Base-by-base conservation (phyloP, 1,140 invertebrate species). In the Heterodera schachtii region DNA sequence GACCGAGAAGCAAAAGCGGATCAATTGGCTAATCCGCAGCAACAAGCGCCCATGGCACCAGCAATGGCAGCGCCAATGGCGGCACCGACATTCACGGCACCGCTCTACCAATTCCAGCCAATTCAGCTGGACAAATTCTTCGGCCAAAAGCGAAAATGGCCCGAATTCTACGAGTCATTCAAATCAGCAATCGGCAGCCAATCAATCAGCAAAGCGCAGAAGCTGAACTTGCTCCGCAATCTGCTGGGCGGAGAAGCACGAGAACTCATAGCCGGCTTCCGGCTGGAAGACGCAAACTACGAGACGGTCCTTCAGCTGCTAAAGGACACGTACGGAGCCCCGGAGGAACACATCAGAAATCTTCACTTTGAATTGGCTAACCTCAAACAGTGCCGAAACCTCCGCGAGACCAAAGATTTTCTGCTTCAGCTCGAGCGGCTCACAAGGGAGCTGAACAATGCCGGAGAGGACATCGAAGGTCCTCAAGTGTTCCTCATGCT, bases 121-220 rank as follows among this genome's bases (percentile, higher is more conserved):
- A 52, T 52, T 2, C 49, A 52, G 11, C 49, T 52, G 49, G 49
- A 52, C 6, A 52, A 52, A 52, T 52, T 52, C 49, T 6, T 52
- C 49, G 49, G 49, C 49, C 6, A 52, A 0, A 46, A 73, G 31
- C 44, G 71, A 44, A 31, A 31, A 19, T 73, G 71, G 71, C 19
- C 49, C 19, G 71, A 73, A 73, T 73, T 73, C 21, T 73, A 73
- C 71, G 71, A 73, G 21, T 46, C 44, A 2, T 73, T 73, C 71
- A 16, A 49, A n/a, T 73, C 44, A 19, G 71, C 71, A 0, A 49
- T 73, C 44, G 71, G 49, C 4, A 6, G 44, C 5, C 19, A 49
- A n/a, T 7, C 71, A 19, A 49, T 44, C 21, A 46, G 19, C 6
- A 49, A 73, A 19, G 49, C 49, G 4, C 16, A 73, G 8, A 73